Evolutionary conservation across 1,140 invertebrate species (phyloP).

Genomic region (Drosophila sechellia): DNA sequence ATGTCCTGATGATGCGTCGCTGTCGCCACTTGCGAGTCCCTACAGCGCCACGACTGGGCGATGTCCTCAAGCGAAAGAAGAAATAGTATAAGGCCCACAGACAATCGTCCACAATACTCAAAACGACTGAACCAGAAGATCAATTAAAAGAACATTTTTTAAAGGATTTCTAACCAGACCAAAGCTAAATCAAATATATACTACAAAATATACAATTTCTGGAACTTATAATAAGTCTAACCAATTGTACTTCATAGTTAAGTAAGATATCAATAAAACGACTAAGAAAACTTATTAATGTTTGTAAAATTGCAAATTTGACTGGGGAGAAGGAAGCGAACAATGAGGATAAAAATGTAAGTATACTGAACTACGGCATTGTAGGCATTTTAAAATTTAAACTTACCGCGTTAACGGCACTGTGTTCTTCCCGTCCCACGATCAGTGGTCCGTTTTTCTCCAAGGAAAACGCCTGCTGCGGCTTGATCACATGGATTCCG

Average conservation of each 20-base stretch:
- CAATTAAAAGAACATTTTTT: constrained; percentile 62
- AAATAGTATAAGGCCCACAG: constrained; percentile 61
- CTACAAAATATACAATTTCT: constrained; percentile 34
- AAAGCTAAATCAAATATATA: constrained; percentile 84
- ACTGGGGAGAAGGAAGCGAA: not conserved
- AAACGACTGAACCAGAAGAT: constrained; percentile 70
- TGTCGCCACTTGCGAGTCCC: constrained; percentile 86
- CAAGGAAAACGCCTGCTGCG: constrained; percentile 29
- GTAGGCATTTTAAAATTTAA: not conserved
- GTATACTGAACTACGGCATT: too few species aligned
- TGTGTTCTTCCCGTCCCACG: constrained; percentile 62
- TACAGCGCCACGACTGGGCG: constrained; percentile 74
- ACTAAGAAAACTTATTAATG: constrained; percentile 10
- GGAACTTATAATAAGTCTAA: constrained; percentile 59
- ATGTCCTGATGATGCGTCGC: constrained; percentile 87
- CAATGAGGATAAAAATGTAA: not conserved
- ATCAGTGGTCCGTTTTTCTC: constrained; percentile 59
- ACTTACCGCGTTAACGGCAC: constrained; percentile 79
- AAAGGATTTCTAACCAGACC: constrained; percentile 73
- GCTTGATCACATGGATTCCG: constrained; percentile 61
- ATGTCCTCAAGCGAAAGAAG: constrained; percentile 71
- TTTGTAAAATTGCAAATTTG: not conserved
- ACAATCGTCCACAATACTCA: constrained; percentile 46
- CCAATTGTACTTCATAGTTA: constrained; percentile 86
- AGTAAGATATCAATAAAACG: constrained; percentile 85